Percentiles rank a stretch among this genome's conserved stretches.
phyloP scores from a whole-genome alignment of 2,888 invertebrate species.

The Drosophila melanosoma region DNA sequence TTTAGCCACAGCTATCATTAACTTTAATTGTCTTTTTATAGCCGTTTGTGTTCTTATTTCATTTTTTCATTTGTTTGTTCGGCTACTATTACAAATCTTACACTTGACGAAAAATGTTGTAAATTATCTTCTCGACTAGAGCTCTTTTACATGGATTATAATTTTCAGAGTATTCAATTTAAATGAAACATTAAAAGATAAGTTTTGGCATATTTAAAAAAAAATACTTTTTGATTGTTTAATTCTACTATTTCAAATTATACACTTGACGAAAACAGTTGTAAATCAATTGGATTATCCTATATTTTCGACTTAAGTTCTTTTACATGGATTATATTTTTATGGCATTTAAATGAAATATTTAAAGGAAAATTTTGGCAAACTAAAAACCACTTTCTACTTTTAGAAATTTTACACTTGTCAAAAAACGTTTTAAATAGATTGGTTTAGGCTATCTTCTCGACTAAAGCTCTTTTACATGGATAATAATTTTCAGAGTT shows the following conservation, averaged over 20 bases:
- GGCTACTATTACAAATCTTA: constrained; percentile 27
- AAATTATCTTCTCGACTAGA: not conserved
- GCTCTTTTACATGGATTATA: too few relatives aligned
- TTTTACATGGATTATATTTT: too few relatives aligned
- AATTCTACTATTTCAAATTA: not conserved
- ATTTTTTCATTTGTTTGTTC: constrained; percentile 25
- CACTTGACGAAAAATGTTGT: constrained; percentile 22
- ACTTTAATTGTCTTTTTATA: constrained; percentile 78
- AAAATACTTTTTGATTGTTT: not conserved
- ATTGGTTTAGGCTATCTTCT: not conserved
- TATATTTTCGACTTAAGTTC: too few relatives aligned
- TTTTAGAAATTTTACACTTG: constrained; percentile 41
- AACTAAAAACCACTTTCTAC: not conserved
- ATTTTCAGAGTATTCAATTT: not conserved
- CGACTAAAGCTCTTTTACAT: not conserved
- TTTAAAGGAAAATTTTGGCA: not conserved
- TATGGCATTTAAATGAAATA: too few relatives aligned
- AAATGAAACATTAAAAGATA: not conserved
- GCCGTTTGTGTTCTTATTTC: constrained; percentile 59
- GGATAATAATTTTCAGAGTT: not conserved
- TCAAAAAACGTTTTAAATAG: not conserved
- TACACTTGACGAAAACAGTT: too few relatives aligned
- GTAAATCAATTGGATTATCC: too few relatives aligned
- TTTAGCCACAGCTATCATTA: constrained; percentile 76
- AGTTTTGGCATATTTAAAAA: not conserved